A percentile compares a stretch with the other conserved stretches of the same genome.
phyloP scores from a whole-genome alignment of 2,113 vertebrate species.

The Myotis brandtii region DNA sequence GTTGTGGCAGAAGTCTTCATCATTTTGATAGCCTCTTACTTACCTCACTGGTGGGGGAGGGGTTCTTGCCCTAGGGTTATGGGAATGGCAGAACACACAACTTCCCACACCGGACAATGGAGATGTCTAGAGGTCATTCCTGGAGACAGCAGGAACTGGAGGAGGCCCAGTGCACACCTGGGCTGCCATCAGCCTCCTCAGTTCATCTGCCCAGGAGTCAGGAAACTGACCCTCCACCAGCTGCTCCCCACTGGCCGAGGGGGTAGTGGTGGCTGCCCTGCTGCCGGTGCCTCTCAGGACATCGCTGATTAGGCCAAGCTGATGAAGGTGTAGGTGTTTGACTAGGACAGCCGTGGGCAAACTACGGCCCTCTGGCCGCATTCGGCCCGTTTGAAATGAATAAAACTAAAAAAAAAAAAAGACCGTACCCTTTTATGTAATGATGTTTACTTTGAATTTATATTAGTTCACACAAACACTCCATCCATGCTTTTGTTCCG shows the following conservation, averaged over 20 bases:
- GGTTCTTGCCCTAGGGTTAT: not conserved
- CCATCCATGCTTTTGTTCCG: too few species aligned
- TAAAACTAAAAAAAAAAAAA: too few species aligned
- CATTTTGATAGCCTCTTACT: not conserved
- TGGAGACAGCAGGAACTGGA: not conserved
- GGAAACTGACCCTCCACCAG: not conserved
- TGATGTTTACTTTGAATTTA: too few species aligned
- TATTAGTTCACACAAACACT: too few species aligned
- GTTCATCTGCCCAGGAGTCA: not conserved
- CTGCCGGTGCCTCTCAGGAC: not conserved
- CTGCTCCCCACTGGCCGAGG: accelerated
- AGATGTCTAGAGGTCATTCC: not conserved
- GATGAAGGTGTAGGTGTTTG: not conserved
- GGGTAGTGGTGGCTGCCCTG: not conserved
- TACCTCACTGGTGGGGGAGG: not conserved
- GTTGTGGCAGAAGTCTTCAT: not conserved
- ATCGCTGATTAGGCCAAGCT: not conserved
- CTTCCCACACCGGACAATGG: not conserved
- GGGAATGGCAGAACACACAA: not conserved
- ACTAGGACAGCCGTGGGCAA: too few species aligned
- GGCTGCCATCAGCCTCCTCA: not conserved
- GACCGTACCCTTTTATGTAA: too few species aligned
- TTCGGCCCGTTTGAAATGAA: too few species aligned
- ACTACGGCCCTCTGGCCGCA: too few species aligned
- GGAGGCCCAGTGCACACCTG: not conserved